Base-by-base conservation (phyloP, 2,888 invertebrate species). In the Shargacucullia verbasci region DNA sequence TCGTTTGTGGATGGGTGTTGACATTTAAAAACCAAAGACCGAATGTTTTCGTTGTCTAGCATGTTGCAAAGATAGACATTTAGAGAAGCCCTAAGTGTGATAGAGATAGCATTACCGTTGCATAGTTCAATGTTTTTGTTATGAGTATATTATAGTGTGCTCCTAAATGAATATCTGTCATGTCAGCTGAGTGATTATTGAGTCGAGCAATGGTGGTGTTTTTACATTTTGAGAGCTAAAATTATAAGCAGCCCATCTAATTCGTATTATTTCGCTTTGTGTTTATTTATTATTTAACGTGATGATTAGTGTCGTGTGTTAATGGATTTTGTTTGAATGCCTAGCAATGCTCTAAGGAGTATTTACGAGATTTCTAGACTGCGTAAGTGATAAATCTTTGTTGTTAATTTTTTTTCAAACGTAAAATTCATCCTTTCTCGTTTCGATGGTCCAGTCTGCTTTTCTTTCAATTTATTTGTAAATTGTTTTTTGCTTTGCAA, bases 301-400 rank as follows among this genome's bases (percentile, higher is more conserved):
- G 67, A 60, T 56, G 57, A 45, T 49, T 62, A 38, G 33, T 39
- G 33, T 52, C 57, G 40, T 38, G 39, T 52, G 45, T 50, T 56
- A 44, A 59, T 60, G 65, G 60, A 57, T 65, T 61, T 45, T 39
- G 43, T 59, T 40, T 70, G 46, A 70, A 46, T 60, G 61, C 39
- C 47, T 59, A 47, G 62, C 68, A 68, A 79, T 77, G 78, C 64
- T 63, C 65, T 72, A 73, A 69, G 71, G 69, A 69, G 67, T 79
- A 70, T 64, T 76, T 80, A 76, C 78, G 76, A 79, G 79, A 84
- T 80, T 79, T 70, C 70, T 75, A 75, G 81, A 81, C 81, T 85
- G 83, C 86, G 89, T 88, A 88, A 90, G 91, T 90, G 80, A 75
- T 81, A 71, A 82, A 90, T 89, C 92, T 92, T 92, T 93, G 91